Evolutionary conservation across 1,140 invertebrate genomes (phyloP), one percentile per base, ranked within the genome.

Genomic region (Tetragnatha versicolor): DNA sequence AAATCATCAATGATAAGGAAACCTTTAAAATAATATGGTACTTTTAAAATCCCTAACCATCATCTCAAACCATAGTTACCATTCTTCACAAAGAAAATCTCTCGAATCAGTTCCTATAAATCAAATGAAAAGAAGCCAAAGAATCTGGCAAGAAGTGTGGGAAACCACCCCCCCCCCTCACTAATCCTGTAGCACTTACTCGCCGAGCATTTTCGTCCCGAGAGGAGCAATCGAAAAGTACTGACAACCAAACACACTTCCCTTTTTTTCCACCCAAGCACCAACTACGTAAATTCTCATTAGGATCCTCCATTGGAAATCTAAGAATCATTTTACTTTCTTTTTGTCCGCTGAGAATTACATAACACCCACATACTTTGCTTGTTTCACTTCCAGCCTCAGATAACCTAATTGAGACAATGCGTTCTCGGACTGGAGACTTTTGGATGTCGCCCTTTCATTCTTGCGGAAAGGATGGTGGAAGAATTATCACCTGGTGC

Each of bases 251-350:
- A 58, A 33, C 35, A 58, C 17, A 20, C 31, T 33, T 9, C 5
- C 55, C 29, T 31, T 58, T 58, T 33, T 58, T 31, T 58, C n/a
- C n/a, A 33, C 55, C 3, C 14, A 14, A n/a, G 55, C 55, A 58
- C 55, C n/a, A 10, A n/a, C 55, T 58, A 58, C 55, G 55, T 58
- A 58, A 58, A 58, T 58, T 58, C 55, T 31, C 55, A 58, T 58
- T 58, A 58, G 55, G 31, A 58, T 33, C 55, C 35, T 58, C 29
- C 17, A 58, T 58, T 58, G 55, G 29, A 58, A 58, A 58, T 58
- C 55, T 58, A 58, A 58, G 55, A 58, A 58, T 58, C 55, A 58
- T 58, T 58, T 58, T 58, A 58, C 35, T 58, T 58, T 58, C 55
- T 58, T 20, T 58, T 58, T 58, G 55, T 58, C 55, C 55, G 17